Conservation (phyloP, 1,140 invertebrate species). For the Eciton burchellii region DNA sequence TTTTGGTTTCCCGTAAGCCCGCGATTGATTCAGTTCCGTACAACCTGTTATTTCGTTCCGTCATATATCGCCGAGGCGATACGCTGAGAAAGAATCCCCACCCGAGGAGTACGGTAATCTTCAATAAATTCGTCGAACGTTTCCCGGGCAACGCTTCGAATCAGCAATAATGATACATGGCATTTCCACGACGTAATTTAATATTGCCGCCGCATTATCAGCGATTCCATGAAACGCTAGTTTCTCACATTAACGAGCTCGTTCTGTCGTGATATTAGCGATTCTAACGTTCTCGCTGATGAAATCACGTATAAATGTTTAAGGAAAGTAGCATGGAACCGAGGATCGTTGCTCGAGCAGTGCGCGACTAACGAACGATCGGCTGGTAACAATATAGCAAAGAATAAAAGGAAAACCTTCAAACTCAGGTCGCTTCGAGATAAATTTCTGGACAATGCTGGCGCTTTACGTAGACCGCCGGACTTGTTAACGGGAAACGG, state of each 20-base stretch:
- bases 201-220: background rate
- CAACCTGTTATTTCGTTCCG: background rate
- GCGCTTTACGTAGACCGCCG: conserved; percentile 48
- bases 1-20: background rate
- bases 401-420: conserved; percentile 65
- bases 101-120: background rate
- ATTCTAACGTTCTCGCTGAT: background rate
- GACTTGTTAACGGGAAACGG: conserved; percentile 62
- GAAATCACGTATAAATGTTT: background rate
- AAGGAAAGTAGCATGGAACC: background rate
- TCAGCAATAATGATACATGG: background rate
- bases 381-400: conserved; percentile 59
- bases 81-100: background rate
- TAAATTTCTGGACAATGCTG: conserved; percentile 68
- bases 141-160: background rate
- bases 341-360: conserved; percentile 15
- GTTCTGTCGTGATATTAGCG: background rate
- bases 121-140: background rate
- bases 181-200: no score
- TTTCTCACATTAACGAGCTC: conserved; percentile 14
- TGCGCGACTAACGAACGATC: conserved; percentile 42
- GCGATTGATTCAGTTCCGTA: background rate
- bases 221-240: background rate
- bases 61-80: background rate
- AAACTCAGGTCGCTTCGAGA: conserved; percentile 58